Evolutionary conservation across 1,140 invertebrate species (phyloP), one percentile per base, ranked within the genome.

Genomic region (Bombus superbus): DNA sequence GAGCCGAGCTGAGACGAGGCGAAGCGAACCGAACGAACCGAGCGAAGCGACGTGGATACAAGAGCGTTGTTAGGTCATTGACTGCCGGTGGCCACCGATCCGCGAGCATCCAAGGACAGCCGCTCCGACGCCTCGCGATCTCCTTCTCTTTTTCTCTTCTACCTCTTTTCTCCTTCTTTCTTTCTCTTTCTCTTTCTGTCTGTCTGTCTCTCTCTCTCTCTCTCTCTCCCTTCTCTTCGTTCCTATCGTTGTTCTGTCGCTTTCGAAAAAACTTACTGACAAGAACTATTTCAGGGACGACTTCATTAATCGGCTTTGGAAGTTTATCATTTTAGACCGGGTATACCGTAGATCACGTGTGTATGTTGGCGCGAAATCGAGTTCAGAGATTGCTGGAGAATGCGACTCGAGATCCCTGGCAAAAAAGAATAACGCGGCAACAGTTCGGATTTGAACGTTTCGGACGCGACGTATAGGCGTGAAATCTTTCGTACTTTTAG

Each of bases 51-150:
- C 81, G 83, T 83, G 89, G 86, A 89, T 88, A 90, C 89, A 89
- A 91, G 89, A 89, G 86, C 90, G 90, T 87, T 90, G 88, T 86
- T 94, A 92, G 94, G 94, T 94, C 94, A 94, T 94, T 94, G 94
- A 94, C 94, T 94, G 94, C 88, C 90, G 88, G 92, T 94, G 92
- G 91, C 92, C 93, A 93, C 86, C 93, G 93, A 93, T 94, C 93
- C 91, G 93, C 93, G 94, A 94, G 93, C 87, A 91, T 94, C 93
- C 94, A 94, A 94, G 94, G 93, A 94, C 94, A 94, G 90, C 94
- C 92, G 92, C 92, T 92, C 92, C 86, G 90, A 88, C 86, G 86
- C 89, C 86, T 87, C 79, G 71, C 87, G 40, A 72, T 57, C 53
- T 89, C 74, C 79, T 47, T 86, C 81, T 75, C 42, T 75, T 62